Evolutionary conservation across 2,888 invertebrate species (phyloP).

Genomic region (Arctia plantaginis): DNA sequence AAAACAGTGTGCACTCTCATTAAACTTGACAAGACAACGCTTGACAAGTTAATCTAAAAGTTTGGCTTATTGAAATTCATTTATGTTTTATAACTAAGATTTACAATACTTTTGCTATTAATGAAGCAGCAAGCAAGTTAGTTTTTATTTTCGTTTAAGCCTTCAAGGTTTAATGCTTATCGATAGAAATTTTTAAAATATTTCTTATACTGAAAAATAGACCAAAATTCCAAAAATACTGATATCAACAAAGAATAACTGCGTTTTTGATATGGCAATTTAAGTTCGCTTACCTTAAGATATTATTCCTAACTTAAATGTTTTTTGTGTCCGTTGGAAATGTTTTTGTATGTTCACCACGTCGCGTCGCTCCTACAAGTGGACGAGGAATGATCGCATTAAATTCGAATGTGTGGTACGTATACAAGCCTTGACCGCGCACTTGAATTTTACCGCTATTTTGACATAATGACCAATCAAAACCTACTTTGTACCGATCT

Average conservation of each 20-base stretch:
- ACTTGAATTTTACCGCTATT: constrained; percentile 78
- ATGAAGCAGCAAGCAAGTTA: neutral
- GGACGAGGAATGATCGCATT: constrained; percentile 63
- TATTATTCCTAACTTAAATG: neutral
- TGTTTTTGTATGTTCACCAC: constrained; percentile 31
- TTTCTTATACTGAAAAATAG: neutral
- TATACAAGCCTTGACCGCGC: constrained; percentile 71
- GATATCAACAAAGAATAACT: neutral
- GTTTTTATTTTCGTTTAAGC: neutral
- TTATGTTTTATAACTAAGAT: neutral
- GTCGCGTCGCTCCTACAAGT: constrained; percentile 56
- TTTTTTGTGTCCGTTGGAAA: neutral
- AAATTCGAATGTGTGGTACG: constrained; percentile 47
- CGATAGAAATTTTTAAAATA: neutral
- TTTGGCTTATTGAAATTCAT: neutral
- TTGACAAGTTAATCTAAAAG: no score
- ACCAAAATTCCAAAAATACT: neutral
- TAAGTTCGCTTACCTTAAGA: constrained; percentile 18
- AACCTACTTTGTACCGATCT: constrained; percentile 39
- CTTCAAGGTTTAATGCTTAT: neutral
- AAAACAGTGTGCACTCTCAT: neutral
- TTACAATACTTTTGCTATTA: neutral
- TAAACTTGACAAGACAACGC: neutral
- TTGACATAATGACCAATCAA: constrained; percentile 72
- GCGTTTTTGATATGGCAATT: neutral